Base-by-base conservation (phyloP, 1,140 invertebrate genomes). In the Dolichoris vasculosae region DNA sequence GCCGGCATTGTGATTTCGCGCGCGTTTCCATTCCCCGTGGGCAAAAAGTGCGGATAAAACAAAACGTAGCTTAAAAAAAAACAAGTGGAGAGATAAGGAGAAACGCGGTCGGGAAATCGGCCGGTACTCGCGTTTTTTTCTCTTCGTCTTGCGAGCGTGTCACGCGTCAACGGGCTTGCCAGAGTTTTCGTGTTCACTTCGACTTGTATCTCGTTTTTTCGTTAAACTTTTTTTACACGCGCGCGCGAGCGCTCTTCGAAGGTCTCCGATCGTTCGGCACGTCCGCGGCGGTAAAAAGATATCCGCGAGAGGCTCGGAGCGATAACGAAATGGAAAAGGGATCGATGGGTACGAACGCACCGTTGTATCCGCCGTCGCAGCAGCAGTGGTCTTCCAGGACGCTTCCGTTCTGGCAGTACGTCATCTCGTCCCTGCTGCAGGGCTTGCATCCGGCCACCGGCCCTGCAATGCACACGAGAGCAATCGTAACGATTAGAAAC, bases 361-460 rank as follows among this genome's bases (percentile, higher is more conserved):
- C 89, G 81, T 93, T 90, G 86, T 88, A 90, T 59, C 86, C 88
- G 76, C 94, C 92, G 90, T 96, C 95, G 92, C 96, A 96, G 91
- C 95, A 96, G 91, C 96, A 96, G 91, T 96, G 96, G 91, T 96
- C 96, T 40, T 94, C 94, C 85, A 96, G 93, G 85, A 96, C 94
- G 77, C 94, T 94, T 13, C 90, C 93, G 86, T 95, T 93, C 85
- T 93, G 91, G 90, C 96, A 96, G 92, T 96, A 96, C 85, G 92
- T 94, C 88, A 95, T 94, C 91, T 96, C 96, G 67, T 94, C 91
- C 67, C 89, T 89, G 46, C 94, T 95, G 90, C 96, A 96, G 63
- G 91, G 87, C 88, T 95, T 95, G 90, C 96, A 96, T 59, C 95
- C 95, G n/a, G 94, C 93, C 13, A 93, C 91, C 13, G 92, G 91